Base-by-base conservation (phyloP, 2,797 vertebrate genomes). In the Platyrinchus mystaceus region DNA sequence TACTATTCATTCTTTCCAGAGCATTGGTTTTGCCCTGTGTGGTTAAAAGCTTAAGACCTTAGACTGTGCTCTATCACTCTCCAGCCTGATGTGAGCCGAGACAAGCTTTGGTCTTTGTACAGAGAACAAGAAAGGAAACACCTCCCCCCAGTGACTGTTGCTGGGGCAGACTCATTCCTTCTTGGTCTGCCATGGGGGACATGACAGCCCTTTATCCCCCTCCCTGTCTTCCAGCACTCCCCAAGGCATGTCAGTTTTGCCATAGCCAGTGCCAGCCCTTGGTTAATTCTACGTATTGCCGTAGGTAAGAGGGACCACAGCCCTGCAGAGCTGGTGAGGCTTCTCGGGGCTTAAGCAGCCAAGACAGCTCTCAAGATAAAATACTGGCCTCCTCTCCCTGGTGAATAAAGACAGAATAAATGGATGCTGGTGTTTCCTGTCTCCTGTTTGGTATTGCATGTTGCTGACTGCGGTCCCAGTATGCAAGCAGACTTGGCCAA, bases 341-440 rank as follows among this genome's bases (percentile, higher is more conserved):
- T 78, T 78, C 62, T 79, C 18, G 12, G 68, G 50, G 56, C 64
- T 87, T 56, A 66, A 71, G 41, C 67, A 64, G 60, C 79, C 47
- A 92, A 67, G 67, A 68, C 22, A 44, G 69, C 63, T 58, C 52
- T 76, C 39, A 55, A 90, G 85, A 39, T 80, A 70, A 87, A 94
- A 70, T 43, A 39, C 64, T 70, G 16, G 78, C 81, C 60, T 97
- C 92, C 82, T 91, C 91, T 94, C 83, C 56, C 79, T 16, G 18
- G 66, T 97, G 94, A 98, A 98, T 97, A 98, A 97, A 98, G 90
- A 95, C 53, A 47, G 70, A 90, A 88, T 44, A 67, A 93, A 93
- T 77, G 77, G 77, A 84, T 34, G 58, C 46, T 76, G 60, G 41
- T 73, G 41, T 34, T 60, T 80, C 36, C 69, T 66, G 85, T 80